phyloP scores from a whole-genome alignment of 2,888 invertebrate genomes.

The Nudaria mundana region DNA sequence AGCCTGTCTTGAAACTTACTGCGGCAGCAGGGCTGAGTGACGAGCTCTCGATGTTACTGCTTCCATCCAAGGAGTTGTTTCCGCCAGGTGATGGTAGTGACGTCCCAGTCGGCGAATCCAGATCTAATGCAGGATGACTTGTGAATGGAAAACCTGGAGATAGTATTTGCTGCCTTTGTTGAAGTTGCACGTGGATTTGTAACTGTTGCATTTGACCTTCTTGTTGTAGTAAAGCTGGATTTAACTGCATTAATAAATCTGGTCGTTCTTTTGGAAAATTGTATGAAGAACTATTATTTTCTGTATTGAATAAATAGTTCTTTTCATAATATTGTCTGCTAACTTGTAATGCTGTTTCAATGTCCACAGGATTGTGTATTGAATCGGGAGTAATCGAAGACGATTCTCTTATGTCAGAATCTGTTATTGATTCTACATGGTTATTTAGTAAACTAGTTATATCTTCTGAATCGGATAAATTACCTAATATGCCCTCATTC shows the following conservation, averaged over 20 bases:
- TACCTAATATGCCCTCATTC: conserved; percentile 89
- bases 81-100: conserved; percentile 91
- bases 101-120: conserved; percentile 87
- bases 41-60: conserved; percentile 79
- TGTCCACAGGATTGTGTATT: conserved; percentile 83
- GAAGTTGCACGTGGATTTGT: conserved; percentile 86
- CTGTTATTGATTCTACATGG: conserved; percentile 84
- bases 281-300: conserved; percentile 77
- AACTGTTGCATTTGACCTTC: conserved; percentile 84
- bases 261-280: conserved; percentile 83
- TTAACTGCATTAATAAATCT: conserved; percentile 81
- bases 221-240: conserved; percentile 76
- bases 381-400: conserved; percentile 87
- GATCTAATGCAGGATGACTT: conserved; percentile 86
- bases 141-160: conserved; percentile 83
- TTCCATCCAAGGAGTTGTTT: conserved; percentile 86
- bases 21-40: conserved; percentile 85
- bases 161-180: conserved; percentile 83
- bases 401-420: conserved; percentile 85
- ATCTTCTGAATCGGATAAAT: conserved; percentile 90
- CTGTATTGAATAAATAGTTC: conserved; percentile 74
- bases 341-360: conserved; percentile 86
- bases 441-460: conserved; percentile 88
- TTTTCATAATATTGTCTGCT: conserved; percentile 80
- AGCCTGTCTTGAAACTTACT: conserved; percentile 85